Percentiles rank a stretch among this genome's conserved stretches.
These are phyloP conservation scores for Orius insidiosus DNA, from an alignment of 1,140 invertebrate species.

Conservation along the genomic window DNA sequence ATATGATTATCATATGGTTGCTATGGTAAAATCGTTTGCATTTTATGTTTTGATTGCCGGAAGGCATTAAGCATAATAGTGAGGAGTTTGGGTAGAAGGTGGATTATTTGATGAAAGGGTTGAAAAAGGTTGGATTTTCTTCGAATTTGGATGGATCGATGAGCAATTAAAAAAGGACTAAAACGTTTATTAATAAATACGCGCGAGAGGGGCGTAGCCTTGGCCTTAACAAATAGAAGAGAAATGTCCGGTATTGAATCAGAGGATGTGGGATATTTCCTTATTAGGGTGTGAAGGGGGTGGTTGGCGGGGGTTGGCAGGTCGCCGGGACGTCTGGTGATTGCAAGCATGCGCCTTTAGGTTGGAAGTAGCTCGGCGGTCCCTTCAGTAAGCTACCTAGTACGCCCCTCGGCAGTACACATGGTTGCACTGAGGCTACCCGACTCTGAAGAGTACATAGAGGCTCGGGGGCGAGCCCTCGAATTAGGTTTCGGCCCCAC, in stretches of 20 bases:
- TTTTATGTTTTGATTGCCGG: too few species aligned
- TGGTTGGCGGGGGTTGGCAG: slow-evolving; percentile 5
- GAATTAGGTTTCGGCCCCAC: slow-evolving; percentile 11
- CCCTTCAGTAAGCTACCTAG: slow-evolving; percentile 3
- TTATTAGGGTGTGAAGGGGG: slow-evolving; percentile 7
- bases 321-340: slow-evolving; percentile 9
- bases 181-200: too few species aligned
- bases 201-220: neutral
- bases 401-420: neutral
- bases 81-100: too few species aligned
- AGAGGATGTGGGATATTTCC: slow-evolving; percentile 8
- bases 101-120: too few species aligned
- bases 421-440: slow-evolving; percentile 30
- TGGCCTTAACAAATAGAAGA: neutral
- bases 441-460: slow-evolving; percentile 29
- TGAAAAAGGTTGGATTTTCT: too few species aligned
- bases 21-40: too few species aligned
- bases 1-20: too few species aligned
- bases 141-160: too few species aligned
- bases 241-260: slow-evolving; percentile 2
- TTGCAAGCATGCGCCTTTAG: neutral
- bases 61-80: too few species aligned
- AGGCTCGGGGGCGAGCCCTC: slow-evolving; percentile 12
- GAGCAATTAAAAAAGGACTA: too few species aligned
- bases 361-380: slow-evolving; percentile 15